Percentiles rank a stretch among this genome's conserved stretches.
phyloP scores from a whole-genome alignment of 1,140 invertebrate species.

The Caenorhabditis remanei region DNA sequence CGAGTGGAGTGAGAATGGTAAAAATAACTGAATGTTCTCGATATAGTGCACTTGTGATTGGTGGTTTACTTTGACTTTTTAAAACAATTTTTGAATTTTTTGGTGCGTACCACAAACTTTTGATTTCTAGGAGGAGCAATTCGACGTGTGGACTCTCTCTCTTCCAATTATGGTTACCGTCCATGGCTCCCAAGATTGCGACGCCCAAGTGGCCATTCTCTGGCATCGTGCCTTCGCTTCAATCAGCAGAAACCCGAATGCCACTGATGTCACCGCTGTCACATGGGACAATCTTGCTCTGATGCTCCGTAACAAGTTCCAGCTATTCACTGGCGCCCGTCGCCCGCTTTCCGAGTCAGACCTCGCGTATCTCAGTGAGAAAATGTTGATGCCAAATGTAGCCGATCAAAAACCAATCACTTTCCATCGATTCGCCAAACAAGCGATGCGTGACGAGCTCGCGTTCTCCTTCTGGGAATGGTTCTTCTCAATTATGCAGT shows the following conservation, averaged over 20 bases:
- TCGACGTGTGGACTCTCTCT: slow-evolving; percentile 77
- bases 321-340: slow-evolving; percentile 75
- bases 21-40: background rate
- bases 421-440: slow-evolving; percentile 77
- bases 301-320: slow-evolving; percentile 59
- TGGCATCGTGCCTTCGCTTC: slow-evolving; percentile 77
- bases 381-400: slow-evolving; percentile 68
- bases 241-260: slow-evolving; percentile 65
- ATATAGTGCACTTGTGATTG: too few relatives aligned
- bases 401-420: slow-evolving; percentile 76
- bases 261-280: slow-evolving; percentile 71
- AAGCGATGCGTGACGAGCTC: slow-evolving; percentile 73
- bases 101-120: background rate
- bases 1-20: background rate
- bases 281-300: slow-evolving; percentile 67
- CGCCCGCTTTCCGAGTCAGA: slow-evolving; percentile 73
- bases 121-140: slow-evolving; percentile 60
- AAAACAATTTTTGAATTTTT: too few relatives aligned
- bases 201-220: slow-evolving; percentile 77
- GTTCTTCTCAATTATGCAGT: slow-evolving; percentile 78
- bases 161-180: slow-evolving; percentile 78
- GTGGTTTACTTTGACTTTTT: too few relatives aligned
- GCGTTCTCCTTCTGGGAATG: slow-evolving; percentile 78
- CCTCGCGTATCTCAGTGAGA: slow-evolving; percentile 74
- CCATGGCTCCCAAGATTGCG: slow-evolving; percentile 77